Evolutionary conservation across 2,113 vertebrate species (phyloP).

Genomic region (Boulengeromyrus knoepffleri): DNA sequence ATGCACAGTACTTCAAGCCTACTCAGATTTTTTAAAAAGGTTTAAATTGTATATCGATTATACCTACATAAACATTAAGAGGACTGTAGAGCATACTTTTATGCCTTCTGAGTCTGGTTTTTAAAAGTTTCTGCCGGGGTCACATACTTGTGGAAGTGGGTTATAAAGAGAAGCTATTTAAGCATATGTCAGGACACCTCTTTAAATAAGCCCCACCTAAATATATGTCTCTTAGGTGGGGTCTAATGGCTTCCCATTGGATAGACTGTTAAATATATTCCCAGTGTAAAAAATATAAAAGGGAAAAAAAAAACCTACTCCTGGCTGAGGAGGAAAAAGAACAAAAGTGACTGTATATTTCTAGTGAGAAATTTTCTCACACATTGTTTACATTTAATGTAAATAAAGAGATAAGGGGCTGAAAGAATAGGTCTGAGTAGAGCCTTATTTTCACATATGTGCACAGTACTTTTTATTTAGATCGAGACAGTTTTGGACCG

Average conservation of each 20-base stretch:
- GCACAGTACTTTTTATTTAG: neutral
- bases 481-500: neutral
- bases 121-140: constrained; percentile 36
- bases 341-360: constrained; percentile 46
- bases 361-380: constrained; percentile 55
- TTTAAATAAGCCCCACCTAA: constrained; percentile 3
- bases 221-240: neutral
- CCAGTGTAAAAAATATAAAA: constrained; percentile 43
- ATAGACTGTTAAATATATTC: constrained; percentile 39
- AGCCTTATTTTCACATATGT: constrained; percentile 17
- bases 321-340: constrained; percentile 36
- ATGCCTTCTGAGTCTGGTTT: constrained; percentile 53
- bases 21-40: constrained; percentile 40
- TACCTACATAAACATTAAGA: constrained; percentile 34
- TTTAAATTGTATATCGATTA: constrained; percentile 53
- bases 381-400: constrained; percentile 63
- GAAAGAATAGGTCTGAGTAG: constrained; percentile 26
- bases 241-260: neutral
- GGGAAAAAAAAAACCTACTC: constrained; percentile 29
- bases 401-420: constrained; percentile 46
- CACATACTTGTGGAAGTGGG: neutral
- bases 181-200: constrained; percentile 6
- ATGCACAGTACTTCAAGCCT: constrained; percentile 46
- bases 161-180: neutral
- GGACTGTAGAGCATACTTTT: constrained; percentile 56